Conservation (phyloP, 2,113 vertebrate genomes). For the Lagenorhynchus albirostris region DNA sequence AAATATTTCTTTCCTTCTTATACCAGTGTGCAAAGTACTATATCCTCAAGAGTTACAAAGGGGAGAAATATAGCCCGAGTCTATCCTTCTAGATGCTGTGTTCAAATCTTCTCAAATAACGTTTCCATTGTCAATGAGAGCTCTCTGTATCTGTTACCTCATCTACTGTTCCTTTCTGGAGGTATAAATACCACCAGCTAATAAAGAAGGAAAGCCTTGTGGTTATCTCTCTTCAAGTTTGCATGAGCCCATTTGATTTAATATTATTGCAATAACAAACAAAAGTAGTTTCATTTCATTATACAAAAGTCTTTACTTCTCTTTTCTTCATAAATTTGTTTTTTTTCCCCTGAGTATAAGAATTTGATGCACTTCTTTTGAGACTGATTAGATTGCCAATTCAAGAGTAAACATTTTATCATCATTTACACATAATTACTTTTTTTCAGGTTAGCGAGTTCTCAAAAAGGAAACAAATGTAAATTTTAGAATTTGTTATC, state of each 20-base stretch:
- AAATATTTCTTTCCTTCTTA: slow-evolving; percentile 3
- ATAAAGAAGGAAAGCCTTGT: not conserved
- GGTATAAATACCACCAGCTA: not conserved
- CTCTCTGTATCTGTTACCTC: not conserved
- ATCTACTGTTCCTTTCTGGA: not conserved
- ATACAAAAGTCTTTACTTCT: not conserved
- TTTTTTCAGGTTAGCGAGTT: not conserved
- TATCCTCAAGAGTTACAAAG: not conserved
- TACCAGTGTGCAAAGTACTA: not conserved
- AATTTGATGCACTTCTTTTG: slow-evolving; percentile 5
- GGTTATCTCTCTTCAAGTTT: not conserved
- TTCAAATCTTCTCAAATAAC: not conserved
- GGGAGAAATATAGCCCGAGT: not conserved
- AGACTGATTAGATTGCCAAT: not conserved
- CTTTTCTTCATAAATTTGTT: not conserved
- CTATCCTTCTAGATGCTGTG: not conserved
- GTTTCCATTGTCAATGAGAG: not conserved
- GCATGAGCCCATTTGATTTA: not conserved
- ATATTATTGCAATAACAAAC: not conserved
- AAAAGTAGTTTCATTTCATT: not conserved
- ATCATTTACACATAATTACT: not conserved
- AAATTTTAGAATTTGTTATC: not conserved
- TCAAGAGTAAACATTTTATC: slow-evolving; percentile 15
- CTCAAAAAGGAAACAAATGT: slow-evolving; percentile 1
- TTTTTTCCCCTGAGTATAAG: not conserved